These are phyloP conservation scores for Geothlypis trichas DNA, from an alignment of 2,113 vertebrate genomes.

Conservation along the genomic window DNA sequence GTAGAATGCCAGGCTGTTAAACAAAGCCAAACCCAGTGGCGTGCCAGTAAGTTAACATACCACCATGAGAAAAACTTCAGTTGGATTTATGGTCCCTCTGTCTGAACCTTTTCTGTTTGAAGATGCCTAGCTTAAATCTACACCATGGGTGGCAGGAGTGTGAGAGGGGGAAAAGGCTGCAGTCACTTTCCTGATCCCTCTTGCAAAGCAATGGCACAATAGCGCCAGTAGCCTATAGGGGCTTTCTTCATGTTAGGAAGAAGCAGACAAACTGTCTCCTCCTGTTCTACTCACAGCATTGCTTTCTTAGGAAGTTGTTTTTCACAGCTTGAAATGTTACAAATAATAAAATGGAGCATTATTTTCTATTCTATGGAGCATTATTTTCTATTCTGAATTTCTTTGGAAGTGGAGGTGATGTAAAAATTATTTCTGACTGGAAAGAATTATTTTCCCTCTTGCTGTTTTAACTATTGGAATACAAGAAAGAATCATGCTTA, in stretches of 20 bases:
- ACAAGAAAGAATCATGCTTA: background rate
- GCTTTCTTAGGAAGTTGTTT: background rate
- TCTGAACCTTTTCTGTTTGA: conserved; percentile 45
- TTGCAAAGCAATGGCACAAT: background rate
- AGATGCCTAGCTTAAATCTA: background rate
- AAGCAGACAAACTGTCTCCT: conserved; percentile 5
- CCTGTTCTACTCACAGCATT: background rate
- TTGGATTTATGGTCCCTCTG: conserved; percentile 9
- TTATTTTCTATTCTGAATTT: background rate
- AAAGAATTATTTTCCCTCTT: background rate
- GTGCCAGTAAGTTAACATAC: background rate
- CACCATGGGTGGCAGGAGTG: background rate
- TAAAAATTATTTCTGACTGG: background rate
- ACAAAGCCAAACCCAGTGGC: background rate
- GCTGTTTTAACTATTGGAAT: background rate
- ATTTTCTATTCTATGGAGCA: background rate
- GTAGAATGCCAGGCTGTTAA: background rate
- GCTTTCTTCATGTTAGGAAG: background rate
- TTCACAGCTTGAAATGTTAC: background rate
- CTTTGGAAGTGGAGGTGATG: background rate
- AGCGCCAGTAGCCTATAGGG: background rate
- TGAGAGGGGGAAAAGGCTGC: background rate
- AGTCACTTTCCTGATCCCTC: background rate
- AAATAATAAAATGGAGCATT: background rate
- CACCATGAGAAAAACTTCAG: background rate